Base-by-base conservation (phyloP, 30 jellyfish, hydroid and myxozoan genomes). In the Aurelia coerulea region DNA sequence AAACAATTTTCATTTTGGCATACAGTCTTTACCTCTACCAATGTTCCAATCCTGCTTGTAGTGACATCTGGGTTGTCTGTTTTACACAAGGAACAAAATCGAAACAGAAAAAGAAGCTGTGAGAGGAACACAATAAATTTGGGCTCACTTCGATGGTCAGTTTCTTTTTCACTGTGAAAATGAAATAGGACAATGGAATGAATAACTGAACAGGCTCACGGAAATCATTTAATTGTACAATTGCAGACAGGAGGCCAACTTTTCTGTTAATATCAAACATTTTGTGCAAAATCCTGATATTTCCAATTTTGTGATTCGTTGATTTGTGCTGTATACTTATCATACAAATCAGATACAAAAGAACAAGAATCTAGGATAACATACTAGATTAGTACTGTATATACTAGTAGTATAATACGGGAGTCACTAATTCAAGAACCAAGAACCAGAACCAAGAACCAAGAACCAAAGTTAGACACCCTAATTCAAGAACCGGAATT, bases 51-150 rank as follows among this genome's bases (percentile, higher is more conserved):
- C n/a, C 34, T 39, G 29, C 89, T 13, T n/a, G 35, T 31, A 4
- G 34, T 23, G 4, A 34, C 42, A 11, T 12, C 5, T 16, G 67
- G 73, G 68, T 63, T 17, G 29, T 34, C 77, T 14, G 81, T 19
- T 12, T 64, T 64, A 51, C 89, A 79, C 10, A 18, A 1, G 50
- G 53, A 50, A 51, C 89, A 79, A 13, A 79, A n/a, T 12, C 14
- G 56, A 65, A 79, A 79, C 53, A 79, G 82, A 13, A 79, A n/a
- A 23, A 59, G 68, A 59, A 79, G 54, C 29, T 76, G 76, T 19
- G 87, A 76, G 10, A 76, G 78, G 58, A 76, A 76, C 8, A 60
- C 87, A 17, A 79, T 62, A 35, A 33, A 73, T 52, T 73, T 73
- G 13, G 83, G 83, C 52, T 73, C 83, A 15, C 29, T 73, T 73